Base-by-base conservation (phyloP, 2,113 vertebrate species). In the Acrocephalus kingi region DNA sequence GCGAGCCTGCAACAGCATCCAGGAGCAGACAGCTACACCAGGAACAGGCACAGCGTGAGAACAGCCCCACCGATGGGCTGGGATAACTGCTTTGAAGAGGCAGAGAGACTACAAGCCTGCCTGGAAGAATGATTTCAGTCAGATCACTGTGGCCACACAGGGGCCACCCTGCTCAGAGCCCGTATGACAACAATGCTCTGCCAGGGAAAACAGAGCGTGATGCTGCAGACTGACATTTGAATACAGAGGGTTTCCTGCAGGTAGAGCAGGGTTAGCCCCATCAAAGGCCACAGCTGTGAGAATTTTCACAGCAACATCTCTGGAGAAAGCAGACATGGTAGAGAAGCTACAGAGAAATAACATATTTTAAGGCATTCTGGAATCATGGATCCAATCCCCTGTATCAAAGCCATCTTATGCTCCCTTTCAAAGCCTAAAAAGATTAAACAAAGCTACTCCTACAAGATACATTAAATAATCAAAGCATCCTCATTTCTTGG, bases 181-280 rank as follows among this genome's bases (percentile, higher is more conserved):
- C 4, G 17, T 5, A 2, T 11, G 63, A 46, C 41, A 63, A 43
- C 6, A 12, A 7, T 20, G 64, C 33, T 71, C 67, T 25, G 39
- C 24, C 35, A 49, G 30, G 4, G 64, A 67, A 52, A 76, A 6
- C 16, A 28, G 64, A 63, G 27, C 0, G 0, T 0, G 3, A 7
- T 62, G 79, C 55, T 74, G 75, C 79, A 71, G 59, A 11, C 24
- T 83, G 59, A n/a, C 72, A 15, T 22, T 20, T 10, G 35, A 39
- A 37, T 15, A 14, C 6, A 1, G 4, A 22, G 4, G 39, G 41
- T 24, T 58, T 39, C 71, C 55, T 77, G 69, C 58, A 94, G 46
- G 41, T 12, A 82, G 16, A 84, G 63, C 35, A 71, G 66, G 45
- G 41, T n/a, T 25, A 55, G 45, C 41, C 35, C 55, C n/a, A 77